Evolutionary conservation across 92 coral and sea anemone species (phyloP).

Genomic region (Actinostola sp.): DNA sequence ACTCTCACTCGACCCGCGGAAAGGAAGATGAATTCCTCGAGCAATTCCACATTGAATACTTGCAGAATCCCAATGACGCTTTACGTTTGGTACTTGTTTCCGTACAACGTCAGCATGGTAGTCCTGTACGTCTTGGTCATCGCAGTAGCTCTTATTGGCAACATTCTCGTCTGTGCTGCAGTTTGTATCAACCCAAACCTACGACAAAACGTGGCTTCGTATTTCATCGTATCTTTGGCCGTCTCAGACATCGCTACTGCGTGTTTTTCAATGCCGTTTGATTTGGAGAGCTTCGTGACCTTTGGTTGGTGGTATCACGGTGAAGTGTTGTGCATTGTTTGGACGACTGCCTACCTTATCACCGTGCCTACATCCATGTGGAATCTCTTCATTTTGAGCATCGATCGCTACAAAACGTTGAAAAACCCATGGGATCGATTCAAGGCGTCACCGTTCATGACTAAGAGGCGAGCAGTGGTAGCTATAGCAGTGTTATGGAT

Average conservation of each 20-base stretch:
- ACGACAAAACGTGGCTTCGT: constrained; percentile 58
- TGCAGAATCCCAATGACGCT: not conserved
- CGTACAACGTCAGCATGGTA: constrained; percentile 17
- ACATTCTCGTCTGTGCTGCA: constrained; percentile 61
- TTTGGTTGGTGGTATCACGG: constrained; percentile 54
- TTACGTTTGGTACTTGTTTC: constrained; percentile 16
- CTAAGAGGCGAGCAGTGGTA: constrained; percentile 52
- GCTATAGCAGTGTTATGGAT: constrained; percentile 56
- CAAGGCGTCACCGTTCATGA: constrained; percentile 63
- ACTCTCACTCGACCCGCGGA: no score
- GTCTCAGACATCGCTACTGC: constrained; percentile 77
- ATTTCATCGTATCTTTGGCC: constrained; percentile 76
- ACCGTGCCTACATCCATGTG: constrained; percentile 83
- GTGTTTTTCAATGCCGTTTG: constrained; percentile 66
- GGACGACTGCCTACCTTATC: constrained; percentile 69
- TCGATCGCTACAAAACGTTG: constrained; percentile 65
- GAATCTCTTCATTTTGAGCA: constrained; percentile 55
- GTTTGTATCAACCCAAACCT: constrained; percentile 61
- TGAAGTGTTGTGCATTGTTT: constrained; percentile 50
- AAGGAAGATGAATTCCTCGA: not conserved
- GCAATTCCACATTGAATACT: not conserved
- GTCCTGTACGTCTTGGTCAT: constrained; percentile 38
- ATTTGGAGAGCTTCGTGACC: constrained; percentile 52
- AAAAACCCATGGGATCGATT: constrained; percentile 66
- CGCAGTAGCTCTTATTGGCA: constrained; percentile 63